Conservation (phyloP, 2,113 vertebrate genomes). For the Hemicordylus capensis region DNA sequence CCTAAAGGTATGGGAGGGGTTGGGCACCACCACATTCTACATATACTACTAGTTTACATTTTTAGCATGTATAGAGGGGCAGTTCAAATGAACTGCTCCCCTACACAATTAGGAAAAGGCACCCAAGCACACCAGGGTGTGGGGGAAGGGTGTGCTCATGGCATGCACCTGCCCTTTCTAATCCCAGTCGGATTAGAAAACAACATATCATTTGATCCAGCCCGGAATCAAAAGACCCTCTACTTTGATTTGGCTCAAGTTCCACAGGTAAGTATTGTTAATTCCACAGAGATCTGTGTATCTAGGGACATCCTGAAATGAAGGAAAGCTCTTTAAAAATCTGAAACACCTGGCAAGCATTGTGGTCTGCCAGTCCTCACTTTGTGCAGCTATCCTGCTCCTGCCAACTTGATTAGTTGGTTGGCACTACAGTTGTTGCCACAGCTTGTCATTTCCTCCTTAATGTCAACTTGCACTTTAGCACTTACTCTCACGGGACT, state of each 20-base stretch:
- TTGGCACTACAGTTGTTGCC: background rate
- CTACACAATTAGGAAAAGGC: too few species aligned
- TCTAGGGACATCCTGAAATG: background rate
- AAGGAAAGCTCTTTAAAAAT: background rate
- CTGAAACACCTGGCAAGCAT: background rate
- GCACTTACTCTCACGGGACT: background rate
- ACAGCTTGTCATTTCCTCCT: constrained; percentile 35
- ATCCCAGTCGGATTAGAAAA: too few species aligned
- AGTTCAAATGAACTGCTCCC: too few species aligned
- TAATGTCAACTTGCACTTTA: constrained; percentile 37
- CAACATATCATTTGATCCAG: too few species aligned
- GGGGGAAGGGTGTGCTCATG: too few species aligned
- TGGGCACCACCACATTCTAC: too few species aligned
- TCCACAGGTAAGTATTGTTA: background rate
- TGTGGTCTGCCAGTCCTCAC: background rate
- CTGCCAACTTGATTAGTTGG: constrained; percentile 4
- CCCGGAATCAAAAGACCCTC: background rate
- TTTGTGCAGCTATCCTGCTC: background rate
- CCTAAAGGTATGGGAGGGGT: too few species aligned
- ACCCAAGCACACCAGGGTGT: too few species aligned
- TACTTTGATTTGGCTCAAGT: background rate
- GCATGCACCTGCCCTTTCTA: too few species aligned
- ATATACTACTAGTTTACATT: too few species aligned
- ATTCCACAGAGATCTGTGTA: background rate
- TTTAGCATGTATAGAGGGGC: too few species aligned